These are phyloP conservation scores for Sesia apiformis DNA, from an alignment of 2,888 invertebrate species.

Conservation along the genomic window DNA sequence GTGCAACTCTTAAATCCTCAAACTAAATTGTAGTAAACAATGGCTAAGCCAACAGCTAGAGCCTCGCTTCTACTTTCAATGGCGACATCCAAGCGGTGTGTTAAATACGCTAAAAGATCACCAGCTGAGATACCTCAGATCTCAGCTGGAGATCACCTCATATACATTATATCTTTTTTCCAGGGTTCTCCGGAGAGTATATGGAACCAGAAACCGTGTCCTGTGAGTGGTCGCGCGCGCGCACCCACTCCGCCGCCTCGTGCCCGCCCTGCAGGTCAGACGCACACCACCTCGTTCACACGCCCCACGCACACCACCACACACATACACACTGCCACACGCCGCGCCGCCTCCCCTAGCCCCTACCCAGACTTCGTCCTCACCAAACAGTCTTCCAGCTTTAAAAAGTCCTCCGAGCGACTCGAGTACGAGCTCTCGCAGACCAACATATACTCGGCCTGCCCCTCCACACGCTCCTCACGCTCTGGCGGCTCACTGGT, in stretches of 20 bases:
- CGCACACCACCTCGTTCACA: slow-evolving; percentile 17
- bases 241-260: slow-evolving; percentile 70
- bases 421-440: slow-evolving; percentile 75
- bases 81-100: too few species aligned
- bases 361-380: slow-evolving; percentile 62
- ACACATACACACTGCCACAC: slow-evolving; percentile 49
- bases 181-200: slow-evolving; percentile 71
- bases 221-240: slow-evolving; percentile 58
- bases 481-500: slow-evolving; percentile 49
- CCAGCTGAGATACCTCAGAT: too few species aligned
- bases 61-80: too few species aligned
- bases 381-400: slow-evolving; percentile 59
- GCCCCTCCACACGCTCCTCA: slow-evolving; percentile 52
- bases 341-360: slow-evolving; percentile 38
- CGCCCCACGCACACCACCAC: slow-evolving; percentile 21
- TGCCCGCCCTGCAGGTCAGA: slow-evolving; percentile 14
- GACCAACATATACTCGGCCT: slow-evolving; percentile 72
- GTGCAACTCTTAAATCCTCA: too few species aligned
- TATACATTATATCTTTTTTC: not conserved
- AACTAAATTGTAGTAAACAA: too few species aligned
- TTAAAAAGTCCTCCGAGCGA: slow-evolving; percentile 59
- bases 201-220: slow-evolving; percentile 61
- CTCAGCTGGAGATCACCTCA: too few species aligned
- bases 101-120: too few species aligned
- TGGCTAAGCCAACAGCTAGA: too few species aligned